Evolutionary conservation across 1,140 invertebrate species (phyloP).

Genomic region (Thalassaphorura encarpata): DNA sequence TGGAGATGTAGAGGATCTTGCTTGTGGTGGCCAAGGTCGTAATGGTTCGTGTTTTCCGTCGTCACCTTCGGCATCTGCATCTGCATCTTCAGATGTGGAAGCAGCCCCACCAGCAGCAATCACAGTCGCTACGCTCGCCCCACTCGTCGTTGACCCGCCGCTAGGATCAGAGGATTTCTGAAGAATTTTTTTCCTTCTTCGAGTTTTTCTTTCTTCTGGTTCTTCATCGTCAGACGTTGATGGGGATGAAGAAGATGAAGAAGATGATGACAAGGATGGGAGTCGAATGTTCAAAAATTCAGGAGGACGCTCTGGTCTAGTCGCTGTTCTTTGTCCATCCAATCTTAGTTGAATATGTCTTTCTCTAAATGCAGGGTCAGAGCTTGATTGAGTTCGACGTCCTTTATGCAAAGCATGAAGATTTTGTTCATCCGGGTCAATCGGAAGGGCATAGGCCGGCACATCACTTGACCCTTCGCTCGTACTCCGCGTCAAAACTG

Average conservation of each 20-base stretch:
- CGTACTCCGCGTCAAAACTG: slow-evolving; percentile 52
- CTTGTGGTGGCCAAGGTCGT: too few relatives aligned
- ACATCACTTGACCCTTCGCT: slow-evolving; percentile 58
- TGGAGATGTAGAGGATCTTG: too few relatives aligned
- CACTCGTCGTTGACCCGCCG: neutral
- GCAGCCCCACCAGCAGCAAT: neutral
- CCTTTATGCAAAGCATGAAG: slow-evolving; percentile 17
- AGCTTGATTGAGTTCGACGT: slow-evolving; percentile 23
- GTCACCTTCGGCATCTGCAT: slow-evolving; percentile 3
- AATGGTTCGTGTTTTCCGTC: too few relatives aligned
- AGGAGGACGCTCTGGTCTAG: neutral
- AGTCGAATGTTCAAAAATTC: too few relatives aligned
- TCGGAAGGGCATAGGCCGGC: neutral
- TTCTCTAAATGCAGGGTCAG: slow-evolving; percentile 6
- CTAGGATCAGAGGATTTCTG: neutral
- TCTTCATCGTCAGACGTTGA: neutral
- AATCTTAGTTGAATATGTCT: neutral
- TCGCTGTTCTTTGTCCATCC: neutral
- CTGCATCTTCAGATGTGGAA: slow-evolving; percentile 7
- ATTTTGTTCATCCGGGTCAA: neutral
- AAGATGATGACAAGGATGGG: slow-evolving; percentile 16
- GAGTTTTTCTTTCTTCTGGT: neutral
- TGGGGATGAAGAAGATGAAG: neutral
- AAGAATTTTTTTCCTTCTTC: neutral
- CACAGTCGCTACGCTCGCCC: neutral